These are phyloP conservation scores for Leptinotarsa rubiginosa DNA, from an alignment of 2,888 invertebrate genomes.

Conservation along the genomic window DNA sequence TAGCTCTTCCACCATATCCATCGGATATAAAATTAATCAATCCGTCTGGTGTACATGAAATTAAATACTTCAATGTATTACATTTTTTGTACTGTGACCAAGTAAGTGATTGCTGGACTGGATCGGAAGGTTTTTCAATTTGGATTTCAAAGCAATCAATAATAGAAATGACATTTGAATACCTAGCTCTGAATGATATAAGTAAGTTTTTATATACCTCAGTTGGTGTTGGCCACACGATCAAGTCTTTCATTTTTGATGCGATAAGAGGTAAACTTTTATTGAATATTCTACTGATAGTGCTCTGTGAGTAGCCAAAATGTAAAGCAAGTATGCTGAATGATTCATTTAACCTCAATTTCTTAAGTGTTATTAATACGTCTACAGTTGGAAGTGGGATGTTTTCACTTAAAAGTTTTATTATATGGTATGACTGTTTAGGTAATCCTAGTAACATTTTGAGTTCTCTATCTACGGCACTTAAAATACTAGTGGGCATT, in stretches of 20 bases:
- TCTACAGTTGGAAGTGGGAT: background rate
- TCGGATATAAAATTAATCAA: conserved; percentile 29
- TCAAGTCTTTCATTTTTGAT: too few species aligned
- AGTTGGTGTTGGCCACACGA: too few species aligned
- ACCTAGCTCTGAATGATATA: conserved; percentile 35
- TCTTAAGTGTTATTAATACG: background rate
- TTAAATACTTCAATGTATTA: conserved; percentile 30
- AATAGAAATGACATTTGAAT: conserved; percentile 31
- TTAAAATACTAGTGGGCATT: too few species aligned
- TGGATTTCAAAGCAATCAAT: conserved; percentile 43
- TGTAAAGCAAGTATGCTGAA: too few species aligned
- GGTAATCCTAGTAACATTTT: too few species aligned
- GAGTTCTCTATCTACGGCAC: too few species aligned
- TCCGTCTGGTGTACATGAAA: conserved; percentile 31
- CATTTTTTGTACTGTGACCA: conserved; percentile 34
- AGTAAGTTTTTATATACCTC: conserved; percentile 12
- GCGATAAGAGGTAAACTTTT: too few species aligned
- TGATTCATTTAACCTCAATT: too few species aligned
- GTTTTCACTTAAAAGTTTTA: too few species aligned
- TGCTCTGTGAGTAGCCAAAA: too few species aligned
- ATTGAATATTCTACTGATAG: too few species aligned
- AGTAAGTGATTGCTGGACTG: conserved; percentile 35
- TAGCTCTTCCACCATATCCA: conserved; percentile 25
- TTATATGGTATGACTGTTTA: too few species aligned
- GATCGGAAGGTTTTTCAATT: conserved; percentile 39